A percentile compares a stretch with the other conserved stretches of the same genome.
phyloP scores from a whole-genome alignment of 2,888 invertebrate genomes.

The Rhodophaea formosa region DNA sequence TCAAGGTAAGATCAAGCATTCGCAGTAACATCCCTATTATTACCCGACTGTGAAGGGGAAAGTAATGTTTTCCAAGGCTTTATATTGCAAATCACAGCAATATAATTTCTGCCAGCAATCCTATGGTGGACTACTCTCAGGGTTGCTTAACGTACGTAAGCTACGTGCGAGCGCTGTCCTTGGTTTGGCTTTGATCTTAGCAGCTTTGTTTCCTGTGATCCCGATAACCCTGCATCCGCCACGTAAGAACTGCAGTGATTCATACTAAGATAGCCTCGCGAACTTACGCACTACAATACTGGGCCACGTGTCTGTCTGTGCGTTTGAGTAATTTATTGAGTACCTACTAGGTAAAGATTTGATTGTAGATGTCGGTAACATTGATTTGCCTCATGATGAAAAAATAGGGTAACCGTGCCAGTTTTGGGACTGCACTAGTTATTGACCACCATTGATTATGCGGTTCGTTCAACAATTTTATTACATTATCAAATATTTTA shows the following conservation, averaged over 20 bases:
- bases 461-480: too few species aligned
- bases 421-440: not conserved
- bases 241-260: constrained; percentile 47
- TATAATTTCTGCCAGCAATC: too few species aligned
- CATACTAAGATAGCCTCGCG: constrained; percentile 46
- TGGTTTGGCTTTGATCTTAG: constrained; percentile 30
- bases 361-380: not conserved
- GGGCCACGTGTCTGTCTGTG: not conserved
- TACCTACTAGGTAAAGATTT: not conserved
- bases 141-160: not conserved
- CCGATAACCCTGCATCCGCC: constrained; percentile 66
- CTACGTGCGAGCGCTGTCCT: constrained; percentile 26
- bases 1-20: too few species aligned
- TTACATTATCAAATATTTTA: too few species aligned
- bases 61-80: too few species aligned
- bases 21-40: too few species aligned
- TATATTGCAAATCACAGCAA: too few species aligned
- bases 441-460: not conserved
- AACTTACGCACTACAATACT: constrained; percentile 18
- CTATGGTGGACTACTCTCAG: too few species aligned
- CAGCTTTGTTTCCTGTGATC: constrained; percentile 56
- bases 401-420: not conserved
- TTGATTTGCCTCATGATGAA: too few species aligned
- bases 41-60: too few species aligned
- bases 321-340: not conserved